Base-by-base conservation (phyloP, 1,140 invertebrate genomes). In the Ctenoplectra terminalis region DNA sequence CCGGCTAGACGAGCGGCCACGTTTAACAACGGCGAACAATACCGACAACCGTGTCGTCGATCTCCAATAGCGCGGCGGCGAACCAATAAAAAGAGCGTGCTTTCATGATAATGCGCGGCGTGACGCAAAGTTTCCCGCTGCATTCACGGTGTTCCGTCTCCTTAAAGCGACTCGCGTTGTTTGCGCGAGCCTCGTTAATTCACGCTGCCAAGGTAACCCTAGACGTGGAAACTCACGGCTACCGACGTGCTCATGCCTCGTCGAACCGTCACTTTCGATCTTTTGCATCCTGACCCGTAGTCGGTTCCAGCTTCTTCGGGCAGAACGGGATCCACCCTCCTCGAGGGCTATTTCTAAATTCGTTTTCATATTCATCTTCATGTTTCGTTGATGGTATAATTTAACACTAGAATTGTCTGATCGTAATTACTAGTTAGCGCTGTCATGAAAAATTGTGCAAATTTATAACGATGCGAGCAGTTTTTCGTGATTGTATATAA, bases 71-170 rank as follows among this genome's bases (percentile, higher is more conserved):
- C 48, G 48, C 46, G 29, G 46, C 67, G 43, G n/a, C 46, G 17
- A 1, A 46, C 56, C 60, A 74, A 80, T 80, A 80, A 80, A 80
- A 80, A 73, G 78, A 80, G 50, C 70, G 40, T 71, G 67, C 78
- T 74, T 80, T 74, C 48, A 46, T 74, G 78, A 80, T 74, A 80
- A 80, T 72, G 48, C 78, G 70, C 37, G 58, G 60, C 60, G 29
- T 74, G 78, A 80, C 78, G 70, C 70, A 74, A 79, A 61, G 78
- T 80, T 80, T 80, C 70, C 48, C 70, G 70, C 46, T 54, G 69
- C 60, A 66, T 74, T 80, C 78, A 54, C 60, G 29, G 34, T 80
- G 70, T 74, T 74, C 78, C 70, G 70, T 80, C 70, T 80, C 67
- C 78, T 80, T 74, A 74, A 64, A 74, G 70, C 70, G 50, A 37